These are phyloP conservation scores for Notodonta ziczac DNA, from an alignment of 2,888 invertebrate genomes.

Conservation along the genomic window DNA sequence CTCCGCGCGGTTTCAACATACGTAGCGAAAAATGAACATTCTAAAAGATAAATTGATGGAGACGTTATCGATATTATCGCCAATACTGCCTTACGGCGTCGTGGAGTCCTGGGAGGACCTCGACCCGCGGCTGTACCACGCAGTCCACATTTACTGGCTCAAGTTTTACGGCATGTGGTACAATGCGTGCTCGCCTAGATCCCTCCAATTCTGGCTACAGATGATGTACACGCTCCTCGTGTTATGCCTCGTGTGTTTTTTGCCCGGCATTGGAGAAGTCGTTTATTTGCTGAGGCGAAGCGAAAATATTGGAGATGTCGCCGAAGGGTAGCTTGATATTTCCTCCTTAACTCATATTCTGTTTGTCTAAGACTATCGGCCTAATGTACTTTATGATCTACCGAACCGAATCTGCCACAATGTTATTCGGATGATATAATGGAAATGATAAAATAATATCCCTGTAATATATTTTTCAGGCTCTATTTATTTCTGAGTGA, in stretches of 20 bases:
- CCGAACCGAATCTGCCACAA: slow-evolving; percentile 23
- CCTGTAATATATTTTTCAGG: slow-evolving; percentile 51
- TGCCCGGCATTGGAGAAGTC: slow-evolving; percentile 85
- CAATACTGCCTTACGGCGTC: slow-evolving; percentile 69
- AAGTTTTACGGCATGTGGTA: slow-evolving; percentile 82
- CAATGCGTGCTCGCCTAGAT: slow-evolving; percentile 59
- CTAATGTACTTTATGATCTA: slow-evolving; percentile 41
- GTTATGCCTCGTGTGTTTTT: slow-evolving; percentile 76
- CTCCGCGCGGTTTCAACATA: slow-evolving; percentile 39
- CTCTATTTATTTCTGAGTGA: slow-evolving; percentile 79
- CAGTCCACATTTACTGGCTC: slow-evolving; percentile 79
- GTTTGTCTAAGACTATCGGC: slow-evolving; percentile 44
- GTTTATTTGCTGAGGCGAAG: slow-evolving; percentile 88
- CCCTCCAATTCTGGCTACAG: slow-evolving; percentile 65
- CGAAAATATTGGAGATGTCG: slow-evolving; percentile 86
- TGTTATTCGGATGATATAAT: slow-evolving; percentile 15
- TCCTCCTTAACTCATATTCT: slow-evolving; percentile 36
- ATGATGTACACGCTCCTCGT: slow-evolving; percentile 64
- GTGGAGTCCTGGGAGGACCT: slow-evolving; percentile 72
- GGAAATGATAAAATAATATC: slow-evolving; percentile 13
- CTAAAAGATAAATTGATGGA: slow-evolving; percentile 53
- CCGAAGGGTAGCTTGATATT: slow-evolving; percentile 70
- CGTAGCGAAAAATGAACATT: slow-evolving; percentile 51
- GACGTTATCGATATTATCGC: slow-evolving; percentile 51
- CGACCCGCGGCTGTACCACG: slow-evolving; percentile 71